Evolutionary conservation across 2,888 invertebrate genomes (phyloP).

Genomic region (Sialis fuliginosa): DNA sequence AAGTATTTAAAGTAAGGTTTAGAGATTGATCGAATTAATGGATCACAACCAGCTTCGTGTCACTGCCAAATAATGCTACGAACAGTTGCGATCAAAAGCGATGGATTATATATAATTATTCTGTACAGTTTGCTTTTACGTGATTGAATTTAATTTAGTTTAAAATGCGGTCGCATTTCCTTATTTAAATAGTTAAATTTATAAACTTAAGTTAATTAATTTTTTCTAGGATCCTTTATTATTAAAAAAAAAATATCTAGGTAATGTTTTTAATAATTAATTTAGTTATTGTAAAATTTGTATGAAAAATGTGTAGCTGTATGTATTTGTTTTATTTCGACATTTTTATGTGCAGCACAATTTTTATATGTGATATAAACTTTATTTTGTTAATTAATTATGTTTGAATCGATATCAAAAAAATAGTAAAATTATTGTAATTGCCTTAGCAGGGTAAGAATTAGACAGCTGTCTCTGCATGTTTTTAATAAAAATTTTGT

Average conservation of each 20-base stretch:
- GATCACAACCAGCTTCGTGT: slow-evolving; percentile 20
- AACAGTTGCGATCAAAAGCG: slow-evolving; percentile 3
- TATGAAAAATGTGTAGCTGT: too few species aligned
- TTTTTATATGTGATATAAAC: too few species aligned
- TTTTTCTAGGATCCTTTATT: neutral
- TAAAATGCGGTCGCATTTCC: neutral
- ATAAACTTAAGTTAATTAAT: neutral
- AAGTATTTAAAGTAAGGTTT: neutral
- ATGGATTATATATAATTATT: neutral
- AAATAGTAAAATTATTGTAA: too few species aligned
- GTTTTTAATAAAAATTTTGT: too few species aligned
- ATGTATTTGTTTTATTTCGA: too few species aligned
- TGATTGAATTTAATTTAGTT: neutral
- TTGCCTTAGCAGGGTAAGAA: too few species aligned
- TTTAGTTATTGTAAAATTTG: too few species aligned
- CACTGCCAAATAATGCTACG: slow-evolving; percentile 16
- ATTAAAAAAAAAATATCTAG: neutral
- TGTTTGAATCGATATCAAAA: too few species aligned
- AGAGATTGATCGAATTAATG: slow-evolving; percentile 10
- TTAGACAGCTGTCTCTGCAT: too few species aligned
- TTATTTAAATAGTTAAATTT: too few species aligned
- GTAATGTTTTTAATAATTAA: neutral
- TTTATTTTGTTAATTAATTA: too few species aligned
- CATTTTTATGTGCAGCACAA: too few species aligned
- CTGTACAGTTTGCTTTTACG: neutral